phyloP scores from a whole-genome alignment of 2,888 invertebrate genomes.

The Xylophagus ater region DNA sequence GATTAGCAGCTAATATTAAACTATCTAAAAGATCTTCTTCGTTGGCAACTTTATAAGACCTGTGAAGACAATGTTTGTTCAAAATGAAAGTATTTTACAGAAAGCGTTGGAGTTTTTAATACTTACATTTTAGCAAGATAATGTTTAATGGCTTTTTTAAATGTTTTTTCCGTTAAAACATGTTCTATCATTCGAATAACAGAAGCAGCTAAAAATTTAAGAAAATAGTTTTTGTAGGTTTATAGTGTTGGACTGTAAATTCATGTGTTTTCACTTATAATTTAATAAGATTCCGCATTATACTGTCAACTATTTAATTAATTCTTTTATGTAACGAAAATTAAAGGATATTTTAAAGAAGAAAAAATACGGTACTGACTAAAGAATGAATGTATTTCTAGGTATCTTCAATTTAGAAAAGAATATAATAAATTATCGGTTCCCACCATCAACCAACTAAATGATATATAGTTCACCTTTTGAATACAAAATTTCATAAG shows the following conservation, averaged over 20 bases:
- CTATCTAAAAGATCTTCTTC: slow-evolving; percentile 19
- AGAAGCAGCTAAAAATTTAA: slow-evolving; percentile 44
- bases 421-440: too few species aligned
- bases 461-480: slow-evolving; percentile 69
- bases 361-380: too few species aligned
- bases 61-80: too few species aligned
- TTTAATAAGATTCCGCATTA: too few species aligned
- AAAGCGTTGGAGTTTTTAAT: not conserved
- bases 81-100: not conserved
- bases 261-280: too few species aligned
- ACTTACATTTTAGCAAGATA: slow-evolving; percentile 4
- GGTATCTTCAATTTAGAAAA: too few species aligned
- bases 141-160: not conserved
- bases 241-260: not conserved
- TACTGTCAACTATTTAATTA: too few species aligned
- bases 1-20: slow-evolving; percentile 23
- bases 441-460: too few species aligned
- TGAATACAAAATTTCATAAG: slow-evolving; percentile 76
- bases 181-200: slow-evolving; percentile 50
- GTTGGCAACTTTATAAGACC: slow-evolving; percentile 17
- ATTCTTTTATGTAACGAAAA: too few species aligned
- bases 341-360: too few species aligned
- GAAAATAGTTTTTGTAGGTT: too few species aligned
- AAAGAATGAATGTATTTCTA: too few species aligned
- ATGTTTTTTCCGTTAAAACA: slow-evolving; percentile 27